phyloP scores from a whole-genome alignment of 64 coral and sea anemone species.

The Pachyseris speciosa region DNA sequence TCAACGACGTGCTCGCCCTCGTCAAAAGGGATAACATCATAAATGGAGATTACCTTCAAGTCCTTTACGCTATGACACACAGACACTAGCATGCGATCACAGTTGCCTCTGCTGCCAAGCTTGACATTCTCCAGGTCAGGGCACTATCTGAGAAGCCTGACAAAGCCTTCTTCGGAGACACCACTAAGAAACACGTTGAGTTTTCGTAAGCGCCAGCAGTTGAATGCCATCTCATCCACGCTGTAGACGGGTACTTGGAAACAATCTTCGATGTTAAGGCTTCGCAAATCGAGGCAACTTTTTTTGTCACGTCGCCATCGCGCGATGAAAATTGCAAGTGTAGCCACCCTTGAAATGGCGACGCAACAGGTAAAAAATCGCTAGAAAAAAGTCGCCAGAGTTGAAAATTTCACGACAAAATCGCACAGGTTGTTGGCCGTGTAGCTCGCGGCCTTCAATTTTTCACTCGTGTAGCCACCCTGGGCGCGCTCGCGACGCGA shows the following conservation, averaged over 20 bases:
- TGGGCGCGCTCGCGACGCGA: no score
- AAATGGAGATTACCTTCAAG: slow-evolving; percentile 63
- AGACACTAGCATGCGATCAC: slow-evolving; percentile 72
- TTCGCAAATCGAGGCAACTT: slow-evolving; percentile 62
- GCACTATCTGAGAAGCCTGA: slow-evolving; percentile 52
- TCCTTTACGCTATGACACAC: slow-evolving; percentile 53
- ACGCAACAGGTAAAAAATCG: no score
- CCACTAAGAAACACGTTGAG: slow-evolving; percentile 75
- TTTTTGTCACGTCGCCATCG: no score
- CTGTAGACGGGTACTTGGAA: slow-evolving; percentile 74
- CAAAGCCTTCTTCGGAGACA: slow-evolving; percentile 67
- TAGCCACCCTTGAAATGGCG: no score
- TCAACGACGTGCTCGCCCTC: slow-evolving; percentile 74
- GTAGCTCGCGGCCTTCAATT: no score
- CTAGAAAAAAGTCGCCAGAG: no score
- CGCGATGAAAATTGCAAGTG: no score
- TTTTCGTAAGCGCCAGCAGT: slow-evolving; percentile 50
- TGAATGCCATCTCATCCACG: slow-evolving; percentile 32
- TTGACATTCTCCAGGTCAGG: slow-evolving; percentile 65
- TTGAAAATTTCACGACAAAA: no score
- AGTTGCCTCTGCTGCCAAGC: slow-evolving; percentile 79
- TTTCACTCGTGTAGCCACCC: no score
- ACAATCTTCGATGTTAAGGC: slow-evolving; percentile 70
- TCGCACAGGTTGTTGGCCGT: no score
- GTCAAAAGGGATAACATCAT: slow-evolving; percentile 84